Percentiles rank a stretch among this genome's conserved stretches.
phyloP scores from a whole-genome alignment of 2,113 vertebrate species.

The Tetrao urogallus region DNA sequence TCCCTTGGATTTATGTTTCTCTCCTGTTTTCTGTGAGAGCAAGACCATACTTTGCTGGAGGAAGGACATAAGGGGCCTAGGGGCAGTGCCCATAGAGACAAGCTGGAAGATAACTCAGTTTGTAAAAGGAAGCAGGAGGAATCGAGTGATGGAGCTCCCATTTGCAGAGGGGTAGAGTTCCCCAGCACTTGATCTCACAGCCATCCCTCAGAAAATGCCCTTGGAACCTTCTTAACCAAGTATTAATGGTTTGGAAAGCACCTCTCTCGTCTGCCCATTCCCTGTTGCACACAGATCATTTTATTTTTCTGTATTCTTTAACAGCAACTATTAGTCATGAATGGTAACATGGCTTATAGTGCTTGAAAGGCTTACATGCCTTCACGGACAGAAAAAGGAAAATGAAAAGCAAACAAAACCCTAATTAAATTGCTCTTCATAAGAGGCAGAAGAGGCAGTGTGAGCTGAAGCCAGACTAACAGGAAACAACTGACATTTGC shows the following conservation, averaged over 20 bases:
- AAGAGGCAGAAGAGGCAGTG: background rate
- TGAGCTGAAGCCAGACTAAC: background rate
- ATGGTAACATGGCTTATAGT: background rate
- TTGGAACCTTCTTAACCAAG: background rate
- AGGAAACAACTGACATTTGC: background rate
- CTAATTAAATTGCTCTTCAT: background rate
- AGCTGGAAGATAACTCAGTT: background rate
- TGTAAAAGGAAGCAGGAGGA: background rate
- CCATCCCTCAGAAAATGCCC: background rate
- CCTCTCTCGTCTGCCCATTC: background rate
- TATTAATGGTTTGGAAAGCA: background rate
- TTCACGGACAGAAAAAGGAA: background rate
- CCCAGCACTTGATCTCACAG: background rate
- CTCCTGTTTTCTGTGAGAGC: background rate
- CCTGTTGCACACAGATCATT: background rate
- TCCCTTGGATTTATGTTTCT: background rate
- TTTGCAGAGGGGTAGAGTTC: background rate
- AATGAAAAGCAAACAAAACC: background rate
- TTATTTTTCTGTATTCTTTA: background rate
- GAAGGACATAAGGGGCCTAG: background rate
- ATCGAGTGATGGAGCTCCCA: background rate
- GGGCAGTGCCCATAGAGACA: background rate
- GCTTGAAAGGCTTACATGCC: background rate
- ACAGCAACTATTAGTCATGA: background rate
- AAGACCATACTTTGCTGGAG: background rate